Evolutionary conservation across 2,888 invertebrate genomes (phyloP).

Genomic region (Folsomia manolachei): DNA sequence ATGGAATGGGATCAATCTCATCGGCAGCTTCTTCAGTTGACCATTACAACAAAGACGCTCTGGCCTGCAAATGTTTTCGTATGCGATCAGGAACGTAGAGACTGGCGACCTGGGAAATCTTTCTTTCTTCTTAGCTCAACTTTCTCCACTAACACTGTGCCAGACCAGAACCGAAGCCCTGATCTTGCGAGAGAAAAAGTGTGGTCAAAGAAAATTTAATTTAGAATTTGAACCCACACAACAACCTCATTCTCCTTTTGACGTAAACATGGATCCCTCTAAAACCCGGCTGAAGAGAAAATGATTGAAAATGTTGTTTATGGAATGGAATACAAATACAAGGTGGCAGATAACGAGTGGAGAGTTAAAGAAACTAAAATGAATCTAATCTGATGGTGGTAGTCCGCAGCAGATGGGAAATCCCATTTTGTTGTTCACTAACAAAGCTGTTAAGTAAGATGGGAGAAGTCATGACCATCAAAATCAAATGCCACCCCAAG

Average conservation of each 20-base stretch:
- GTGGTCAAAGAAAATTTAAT: constrained; percentile 18
- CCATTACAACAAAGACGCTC: not conserved
- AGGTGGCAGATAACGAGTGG: too few species aligned
- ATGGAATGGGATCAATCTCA: not conserved
- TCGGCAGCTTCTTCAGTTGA: not conserved
- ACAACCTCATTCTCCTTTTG: not conserved
- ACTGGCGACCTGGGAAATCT: constrained; percentile 19
- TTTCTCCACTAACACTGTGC: not conserved
- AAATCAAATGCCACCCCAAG: not conserved
- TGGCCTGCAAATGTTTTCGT: not conserved
- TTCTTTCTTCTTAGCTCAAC: not conserved
- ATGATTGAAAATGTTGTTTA: too few species aligned
- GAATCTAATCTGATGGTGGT: too few species aligned
- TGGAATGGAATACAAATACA: too few species aligned
- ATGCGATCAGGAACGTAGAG: not conserved
- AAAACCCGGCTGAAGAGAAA: too few species aligned
- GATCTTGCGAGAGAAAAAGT: not conserved
- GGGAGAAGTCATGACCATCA: not conserved
- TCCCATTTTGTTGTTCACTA: not conserved
- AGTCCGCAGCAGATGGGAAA: not conserved
- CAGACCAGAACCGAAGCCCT: not conserved
- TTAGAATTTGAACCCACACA: not conserved
- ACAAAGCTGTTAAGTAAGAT: not conserved
- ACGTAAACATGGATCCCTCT: too few species aligned
- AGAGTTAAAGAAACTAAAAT: too few species aligned